These are phyloP conservation scores for Oryzias sinensis DNA, from an alignment of 2,797 vertebrate genomes.

Conservation along the genomic window DNA sequence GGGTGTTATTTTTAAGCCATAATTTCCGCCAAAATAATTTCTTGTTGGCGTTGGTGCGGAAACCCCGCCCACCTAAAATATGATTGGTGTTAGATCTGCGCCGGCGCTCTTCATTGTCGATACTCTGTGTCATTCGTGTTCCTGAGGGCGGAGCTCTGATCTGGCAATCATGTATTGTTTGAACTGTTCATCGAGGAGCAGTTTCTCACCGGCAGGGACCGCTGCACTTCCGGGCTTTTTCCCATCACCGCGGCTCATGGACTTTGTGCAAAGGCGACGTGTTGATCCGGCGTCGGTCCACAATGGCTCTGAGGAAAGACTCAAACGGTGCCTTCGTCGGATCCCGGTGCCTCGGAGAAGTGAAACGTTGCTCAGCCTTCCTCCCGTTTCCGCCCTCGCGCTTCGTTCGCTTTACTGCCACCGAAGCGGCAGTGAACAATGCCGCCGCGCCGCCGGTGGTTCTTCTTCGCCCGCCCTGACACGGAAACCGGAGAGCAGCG, in stretches of 20 bases:
- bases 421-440: no score
- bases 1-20: no score
- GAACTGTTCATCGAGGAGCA: conserved; percentile 5
- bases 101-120: no score
- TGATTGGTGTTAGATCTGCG: no score
- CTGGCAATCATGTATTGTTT: not conserved
- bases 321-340: conserved; percentile 61
- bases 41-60: no score
- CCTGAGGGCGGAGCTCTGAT: no score
- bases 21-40: no score
- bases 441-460: no score
- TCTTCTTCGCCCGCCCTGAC: not conserved
- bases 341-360: conserved; percentile 26
- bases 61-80: no score
- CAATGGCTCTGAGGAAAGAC: conserved; percentile 68
- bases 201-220: not conserved
- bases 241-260: conserved; percentile 36
- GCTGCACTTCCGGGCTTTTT: conserved; percentile 8
- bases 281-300: conserved; percentile 34
- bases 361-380: conserved; percentile 38
- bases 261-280: conserved; percentile 5
- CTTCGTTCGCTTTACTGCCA: no score
- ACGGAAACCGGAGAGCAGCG: conserved; percentile 76
- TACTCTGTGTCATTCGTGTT: no score
- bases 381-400: conserved; percentile 18